Evolutionary conservation across 1,140 invertebrate genomes (phyloP).

Genomic region (Idris sp.): DNA sequence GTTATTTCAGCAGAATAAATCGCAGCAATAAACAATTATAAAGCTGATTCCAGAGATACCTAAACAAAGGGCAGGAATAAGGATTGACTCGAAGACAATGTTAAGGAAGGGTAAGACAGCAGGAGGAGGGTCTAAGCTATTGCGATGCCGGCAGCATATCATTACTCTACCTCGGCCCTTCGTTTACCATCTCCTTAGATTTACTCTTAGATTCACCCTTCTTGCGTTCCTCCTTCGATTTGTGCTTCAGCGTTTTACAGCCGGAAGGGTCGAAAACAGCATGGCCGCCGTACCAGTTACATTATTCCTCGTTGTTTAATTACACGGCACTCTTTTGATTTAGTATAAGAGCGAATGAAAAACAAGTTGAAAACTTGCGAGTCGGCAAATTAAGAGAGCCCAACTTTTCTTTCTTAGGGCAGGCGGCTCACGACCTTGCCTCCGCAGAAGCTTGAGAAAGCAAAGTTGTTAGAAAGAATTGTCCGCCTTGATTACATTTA

Average conservation of each 20-base stretch:
- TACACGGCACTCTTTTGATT: constrained; percentile 55
- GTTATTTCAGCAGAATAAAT: too few relatives aligned
- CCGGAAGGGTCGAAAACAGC: constrained; percentile 57
- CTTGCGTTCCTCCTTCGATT: constrained; percentile 54
- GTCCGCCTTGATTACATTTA: constrained; percentile 36
- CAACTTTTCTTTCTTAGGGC: constrained; percentile 39
- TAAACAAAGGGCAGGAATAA: constrained; percentile 32
- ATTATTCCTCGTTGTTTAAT: constrained; percentile 62
- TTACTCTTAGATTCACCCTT: constrained; percentile 55
- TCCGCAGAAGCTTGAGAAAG: constrained; percentile 29
- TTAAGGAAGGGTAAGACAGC: constrained; percentile 43
- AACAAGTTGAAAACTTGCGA: constrained; percentile 43
- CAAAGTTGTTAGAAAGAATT: constrained; percentile 45
- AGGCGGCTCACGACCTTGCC: too few relatives aligned
- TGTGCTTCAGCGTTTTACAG: constrained; percentile 59
- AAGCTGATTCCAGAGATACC: too few relatives aligned
- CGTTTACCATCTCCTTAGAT: constrained; percentile 56
- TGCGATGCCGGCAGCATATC: constrained; percentile 53
- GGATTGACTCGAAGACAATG: too few relatives aligned
- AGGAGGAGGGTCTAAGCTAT: constrained; percentile 48
- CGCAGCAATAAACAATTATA: constrained; percentile 36
- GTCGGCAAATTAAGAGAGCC: constrained; percentile 39
- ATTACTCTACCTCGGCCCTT: constrained; percentile 51
- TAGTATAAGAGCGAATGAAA: constrained; percentile 44
- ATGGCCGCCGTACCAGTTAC: constrained; percentile 53